phyloP scores from a whole-genome alignment of 1,140 invertebrate species.

The Caenorhabditis tropicalis region DNA sequence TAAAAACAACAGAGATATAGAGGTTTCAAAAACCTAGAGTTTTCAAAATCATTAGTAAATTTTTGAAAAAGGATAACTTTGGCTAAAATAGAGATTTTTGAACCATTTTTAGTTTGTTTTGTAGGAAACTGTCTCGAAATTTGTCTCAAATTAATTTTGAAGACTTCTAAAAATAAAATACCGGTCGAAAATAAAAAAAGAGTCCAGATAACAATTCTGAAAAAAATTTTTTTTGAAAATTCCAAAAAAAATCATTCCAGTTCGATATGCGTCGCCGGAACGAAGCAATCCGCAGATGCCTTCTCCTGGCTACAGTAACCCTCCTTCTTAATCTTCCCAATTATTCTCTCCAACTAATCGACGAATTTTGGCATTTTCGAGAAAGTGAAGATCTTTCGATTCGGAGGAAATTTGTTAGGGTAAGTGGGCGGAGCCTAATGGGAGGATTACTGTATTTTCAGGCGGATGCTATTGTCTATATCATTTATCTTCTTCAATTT shows the following conservation, averaged over 20 bases:
- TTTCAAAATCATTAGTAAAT: too few relatives aligned
- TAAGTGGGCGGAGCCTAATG: not conserved
- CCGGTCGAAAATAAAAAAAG: not conserved
- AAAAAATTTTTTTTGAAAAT: too few relatives aligned
- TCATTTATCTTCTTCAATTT: conserved; percentile 54
- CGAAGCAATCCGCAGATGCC: conserved; percentile 50
- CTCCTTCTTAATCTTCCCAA: conserved; percentile 50
- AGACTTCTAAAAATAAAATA: too few relatives aligned
- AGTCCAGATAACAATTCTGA: too few relatives aligned
- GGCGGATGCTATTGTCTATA: conserved; percentile 53
- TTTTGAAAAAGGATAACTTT: too few relatives aligned
- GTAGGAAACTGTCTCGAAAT: too few relatives aligned
- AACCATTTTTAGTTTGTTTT: too few relatives aligned
- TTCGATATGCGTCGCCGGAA: conserved; percentile 31
- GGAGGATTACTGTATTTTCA: conserved; percentile 15
- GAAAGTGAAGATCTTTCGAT: not conserved
- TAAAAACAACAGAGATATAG: not conserved
- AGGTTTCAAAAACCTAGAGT: too few relatives aligned
- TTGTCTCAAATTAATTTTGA: too few relatives aligned
- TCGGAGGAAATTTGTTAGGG: conserved; percentile 7
- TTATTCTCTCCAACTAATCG: conserved; percentile 43
- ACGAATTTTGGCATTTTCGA: conserved; percentile 25
- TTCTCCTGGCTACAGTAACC: conserved; percentile 52
- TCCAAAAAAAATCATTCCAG: not conserved
- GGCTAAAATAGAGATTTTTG: too few relatives aligned